These are phyloP conservation scores for Neomonachus schauinslandi DNA, from an alignment of 2,113 vertebrate genomes.

Conservation along the genomic window DNA sequence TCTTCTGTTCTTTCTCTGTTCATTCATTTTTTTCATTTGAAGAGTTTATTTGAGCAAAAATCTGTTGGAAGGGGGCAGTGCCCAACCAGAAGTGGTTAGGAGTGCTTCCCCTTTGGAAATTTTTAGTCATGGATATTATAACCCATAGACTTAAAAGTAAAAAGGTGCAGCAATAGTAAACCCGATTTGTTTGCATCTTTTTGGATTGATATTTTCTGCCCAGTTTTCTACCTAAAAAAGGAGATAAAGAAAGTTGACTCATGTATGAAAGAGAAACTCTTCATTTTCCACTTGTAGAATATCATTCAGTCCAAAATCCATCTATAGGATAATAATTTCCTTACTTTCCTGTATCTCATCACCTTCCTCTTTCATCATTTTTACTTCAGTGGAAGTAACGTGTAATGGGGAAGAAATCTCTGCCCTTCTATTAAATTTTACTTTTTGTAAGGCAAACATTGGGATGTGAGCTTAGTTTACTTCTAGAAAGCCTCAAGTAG, in stretches of 20 bases:
- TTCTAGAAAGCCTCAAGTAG: slow-evolving; percentile 34
- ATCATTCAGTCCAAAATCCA: not conserved
- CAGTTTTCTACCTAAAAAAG: not conserved
- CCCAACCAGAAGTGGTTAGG: not conserved
- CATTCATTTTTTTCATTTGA: not conserved
- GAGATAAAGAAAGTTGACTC: not conserved
- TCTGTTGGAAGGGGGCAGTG: not conserved
- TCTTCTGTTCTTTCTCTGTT: not conserved
- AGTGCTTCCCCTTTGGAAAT: not conserved
- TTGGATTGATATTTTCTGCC: slow-evolving; percentile 4
- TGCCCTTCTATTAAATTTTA: not conserved
- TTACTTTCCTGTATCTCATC: slow-evolving; percentile 22
- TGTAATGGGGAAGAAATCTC: not conserved
- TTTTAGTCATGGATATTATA: slow-evolving; percentile 35
- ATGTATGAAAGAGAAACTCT: not conserved
- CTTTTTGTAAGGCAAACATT: not conserved
- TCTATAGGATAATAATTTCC: not conserved
- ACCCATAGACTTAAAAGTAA: not conserved
- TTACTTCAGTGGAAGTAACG: not conserved
- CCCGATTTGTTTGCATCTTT: not conserved
- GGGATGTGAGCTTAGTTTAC: slow-evolving; percentile 10
- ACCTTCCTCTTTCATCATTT: slow-evolving; percentile 41
- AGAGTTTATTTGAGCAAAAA: not conserved
- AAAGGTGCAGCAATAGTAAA: not conserved
- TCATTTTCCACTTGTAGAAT: not conserved